Percentiles rank a stretch among this genome's conserved stretches.
These are phyloP conservation scores for Abrostola tripartita DNA, from an alignment of 2,888 invertebrate species.

Conservation along the genomic window DNA sequence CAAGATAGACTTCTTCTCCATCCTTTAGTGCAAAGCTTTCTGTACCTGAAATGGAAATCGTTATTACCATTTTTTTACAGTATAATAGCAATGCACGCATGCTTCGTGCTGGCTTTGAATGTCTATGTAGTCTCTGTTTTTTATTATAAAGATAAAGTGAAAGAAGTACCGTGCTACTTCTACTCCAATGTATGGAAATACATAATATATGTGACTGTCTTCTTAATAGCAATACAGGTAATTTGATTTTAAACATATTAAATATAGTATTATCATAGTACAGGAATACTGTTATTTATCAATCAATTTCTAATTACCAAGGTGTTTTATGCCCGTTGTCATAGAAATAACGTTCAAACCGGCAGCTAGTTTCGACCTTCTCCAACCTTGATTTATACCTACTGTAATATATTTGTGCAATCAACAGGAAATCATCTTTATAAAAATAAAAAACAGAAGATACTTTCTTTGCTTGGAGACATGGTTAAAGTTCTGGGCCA, in stretches of 20 bases:
- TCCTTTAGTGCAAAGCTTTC: conserved; percentile 85
- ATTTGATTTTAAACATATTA: not conserved
- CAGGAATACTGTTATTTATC: no score
- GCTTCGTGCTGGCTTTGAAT: conserved; percentile 80
- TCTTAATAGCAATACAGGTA: conserved; percentile 32
- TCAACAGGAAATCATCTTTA: conserved; percentile 82
- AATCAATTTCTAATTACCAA: no score
- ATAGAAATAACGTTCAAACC: no score
- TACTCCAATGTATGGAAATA: conserved; percentile 21
- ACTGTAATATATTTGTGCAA: not conserved
- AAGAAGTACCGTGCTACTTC: conserved; percentile 12
- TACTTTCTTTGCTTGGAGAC: conserved; percentile 85
- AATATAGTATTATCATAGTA: no score
- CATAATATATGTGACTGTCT: conserved; percentile 18
- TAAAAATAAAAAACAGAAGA: conserved; percentile 72
- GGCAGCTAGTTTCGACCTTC: no score
- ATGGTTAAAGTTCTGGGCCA: conserved; percentile 83
- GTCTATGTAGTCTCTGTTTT: conserved; percentile 64
- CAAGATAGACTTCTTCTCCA: conserved; percentile 81
- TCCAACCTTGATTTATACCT: not conserved
- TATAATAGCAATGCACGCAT: conserved; percentile 75
- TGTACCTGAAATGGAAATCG: conserved; percentile 84
- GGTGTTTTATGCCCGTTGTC: not conserved
- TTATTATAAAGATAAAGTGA: conserved; percentile 37
- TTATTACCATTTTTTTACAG: conserved; percentile 80